A percentile compares a stretch with the other conserved stretches of the same genome.
These are phyloP conservation scores for Microtus richardsoni DNA, from an alignment of 2,113 vertebrate genomes.

Conservation along the genomic window DNA sequence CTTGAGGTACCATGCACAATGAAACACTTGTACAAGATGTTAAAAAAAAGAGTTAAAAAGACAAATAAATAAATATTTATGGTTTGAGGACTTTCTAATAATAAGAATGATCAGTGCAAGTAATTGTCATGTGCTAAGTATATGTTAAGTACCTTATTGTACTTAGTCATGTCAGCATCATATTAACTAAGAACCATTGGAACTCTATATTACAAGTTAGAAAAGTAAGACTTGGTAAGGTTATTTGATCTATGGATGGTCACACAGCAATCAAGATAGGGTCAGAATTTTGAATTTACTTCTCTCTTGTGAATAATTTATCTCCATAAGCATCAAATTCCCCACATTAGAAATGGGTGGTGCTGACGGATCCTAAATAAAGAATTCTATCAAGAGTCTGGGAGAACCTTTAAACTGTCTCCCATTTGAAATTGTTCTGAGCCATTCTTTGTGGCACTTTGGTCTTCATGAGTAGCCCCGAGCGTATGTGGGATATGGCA, in stretches of 20 bases:
- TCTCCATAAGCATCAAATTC: neutral
- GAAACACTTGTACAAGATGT: neutral
- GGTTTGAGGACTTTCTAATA: conserved; percentile 55
- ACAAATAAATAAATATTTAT: neutral
- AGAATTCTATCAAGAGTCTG: neutral
- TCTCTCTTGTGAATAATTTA: neutral
- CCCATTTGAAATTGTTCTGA: conserved; percentile 20
- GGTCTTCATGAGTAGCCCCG: neutral
- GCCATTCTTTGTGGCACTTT: neutral
- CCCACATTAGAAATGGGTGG: neutral
- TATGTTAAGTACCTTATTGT: neutral
- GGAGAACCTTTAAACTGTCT: neutral
- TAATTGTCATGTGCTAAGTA: neutral
- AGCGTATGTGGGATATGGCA: neutral
- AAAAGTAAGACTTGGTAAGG: neutral
- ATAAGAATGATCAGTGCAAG: neutral
- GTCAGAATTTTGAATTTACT: neutral
- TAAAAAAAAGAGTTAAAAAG: neutral
- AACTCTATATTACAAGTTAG: neutral
- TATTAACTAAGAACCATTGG: neutral
- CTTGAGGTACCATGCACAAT: neutral
- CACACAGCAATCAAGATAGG: neutral
- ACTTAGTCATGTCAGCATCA: neutral
- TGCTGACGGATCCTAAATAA: conserved; percentile 30
- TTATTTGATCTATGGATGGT: neutral